Percentiles rank a stretch among this genome's conserved stretches.
Conservation (phyloP, 2,888 invertebrate genomes). For the Polydrusus tereticollis region DNA sequence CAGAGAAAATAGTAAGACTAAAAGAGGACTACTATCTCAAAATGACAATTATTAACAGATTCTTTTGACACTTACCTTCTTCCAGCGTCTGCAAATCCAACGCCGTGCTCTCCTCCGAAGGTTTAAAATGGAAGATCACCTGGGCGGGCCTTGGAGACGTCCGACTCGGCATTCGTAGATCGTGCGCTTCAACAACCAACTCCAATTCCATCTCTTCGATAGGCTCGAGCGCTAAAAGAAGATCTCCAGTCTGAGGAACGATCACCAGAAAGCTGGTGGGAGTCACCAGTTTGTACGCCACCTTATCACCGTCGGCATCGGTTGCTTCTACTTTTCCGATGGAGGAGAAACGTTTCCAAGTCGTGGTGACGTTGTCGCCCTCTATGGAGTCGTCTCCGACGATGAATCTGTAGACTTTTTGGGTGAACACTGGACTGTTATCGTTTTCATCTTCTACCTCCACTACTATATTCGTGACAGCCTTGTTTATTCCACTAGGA, state of each 20-base stretch:
- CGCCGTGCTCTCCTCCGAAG: slow-evolving; percentile 70
- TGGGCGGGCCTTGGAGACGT: slow-evolving; percentile 79
- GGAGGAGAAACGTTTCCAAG: slow-evolving; percentile 84
- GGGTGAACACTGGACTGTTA: slow-evolving; percentile 88
- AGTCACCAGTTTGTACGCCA: slow-evolving; percentile 87
- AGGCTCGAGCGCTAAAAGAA: slow-evolving; percentile 86
- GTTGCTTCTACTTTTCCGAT: slow-evolving; percentile 89
- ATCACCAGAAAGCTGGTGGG: slow-evolving; percentile 88
- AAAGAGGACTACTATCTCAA: neutral
- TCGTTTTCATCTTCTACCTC: slow-evolving; percentile 91
- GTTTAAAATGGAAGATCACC: slow-evolving; percentile 81
- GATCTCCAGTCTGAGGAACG: slow-evolving; percentile 88
- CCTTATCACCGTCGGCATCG: slow-evolving; percentile 92
- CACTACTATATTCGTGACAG: slow-evolving; percentile 82
- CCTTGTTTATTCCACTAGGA: slow-evolving; percentile 83
- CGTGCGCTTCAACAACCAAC: slow-evolving; percentile 86
- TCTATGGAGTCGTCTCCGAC: slow-evolving; percentile 74
- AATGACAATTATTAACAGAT: neutral
- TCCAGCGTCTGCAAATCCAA: slow-evolving; percentile 69
- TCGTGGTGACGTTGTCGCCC: slow-evolving; percentile 74
- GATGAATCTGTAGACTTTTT: slow-evolving; percentile 83
- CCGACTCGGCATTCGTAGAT: slow-evolving; percentile 81
- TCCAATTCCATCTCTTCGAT: slow-evolving; percentile 72
- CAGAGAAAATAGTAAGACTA: neutral
- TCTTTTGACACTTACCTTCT: slow-evolving; percentile 65